phyloP scores from a whole-genome alignment of 2,113 vertebrate genomes.

The Epinephelus moara region DNA sequence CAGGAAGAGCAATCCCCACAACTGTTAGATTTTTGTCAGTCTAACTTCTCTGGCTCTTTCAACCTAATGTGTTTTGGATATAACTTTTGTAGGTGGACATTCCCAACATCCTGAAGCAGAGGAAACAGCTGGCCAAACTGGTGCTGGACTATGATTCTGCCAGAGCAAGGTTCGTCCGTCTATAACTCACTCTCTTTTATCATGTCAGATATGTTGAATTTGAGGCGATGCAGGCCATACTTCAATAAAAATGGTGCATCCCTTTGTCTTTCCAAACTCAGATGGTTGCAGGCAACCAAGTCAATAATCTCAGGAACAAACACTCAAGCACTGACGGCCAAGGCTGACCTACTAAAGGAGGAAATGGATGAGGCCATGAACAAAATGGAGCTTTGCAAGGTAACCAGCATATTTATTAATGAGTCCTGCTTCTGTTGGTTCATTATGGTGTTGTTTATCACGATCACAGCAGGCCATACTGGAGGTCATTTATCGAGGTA shows the following conservation, averaged over 20 bases:
- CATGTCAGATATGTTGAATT: background rate
- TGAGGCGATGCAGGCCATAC: background rate
- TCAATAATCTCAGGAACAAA: conserved; percentile 95
- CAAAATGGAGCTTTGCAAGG: conserved; percentile 99
- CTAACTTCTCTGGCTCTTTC: background rate
- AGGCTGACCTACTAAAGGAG: conserved; percentile 96
- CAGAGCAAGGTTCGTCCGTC: conserved; percentile 89
- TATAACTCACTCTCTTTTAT: background rate
- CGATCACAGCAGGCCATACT: background rate
- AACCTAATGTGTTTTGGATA: conserved; percentile 4
- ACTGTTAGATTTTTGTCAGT: background rate
- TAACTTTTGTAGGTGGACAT: conserved; percentile 89
- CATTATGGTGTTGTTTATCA: conserved; percentile 4
- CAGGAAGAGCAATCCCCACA: background rate
- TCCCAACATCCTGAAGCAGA: conserved; percentile 97
- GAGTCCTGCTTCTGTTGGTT: background rate
- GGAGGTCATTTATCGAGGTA: conserved; percentile 15
- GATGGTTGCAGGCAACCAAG: conserved; percentile 98
- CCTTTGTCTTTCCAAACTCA: conserved; percentile 58
- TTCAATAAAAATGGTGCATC: background rate
- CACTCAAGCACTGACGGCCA: conserved; percentile 96
- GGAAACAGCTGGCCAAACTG: conserved; percentile 94
- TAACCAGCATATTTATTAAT: conserved; percentile 57
- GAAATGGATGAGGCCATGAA: conserved; percentile 98
- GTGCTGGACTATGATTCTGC: conserved; percentile 99